Evolutionary conservation across 2,797 vertebrate genomes (phyloP).

Genomic region (Oophaga sylvatica): DNA sequence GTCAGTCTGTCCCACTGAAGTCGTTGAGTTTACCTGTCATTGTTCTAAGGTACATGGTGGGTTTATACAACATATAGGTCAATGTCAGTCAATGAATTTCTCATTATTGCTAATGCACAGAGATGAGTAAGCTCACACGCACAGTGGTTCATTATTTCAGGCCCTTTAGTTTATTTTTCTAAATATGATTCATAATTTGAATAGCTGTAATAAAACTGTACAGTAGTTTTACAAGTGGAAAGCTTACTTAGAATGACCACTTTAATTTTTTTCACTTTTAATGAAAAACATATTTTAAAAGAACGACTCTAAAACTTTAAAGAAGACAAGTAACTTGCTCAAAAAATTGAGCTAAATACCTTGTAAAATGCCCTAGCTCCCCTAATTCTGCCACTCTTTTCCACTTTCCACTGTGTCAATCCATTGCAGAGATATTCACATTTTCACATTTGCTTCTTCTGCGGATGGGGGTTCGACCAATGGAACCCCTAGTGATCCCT

Average conservation of each 20-base stretch:
- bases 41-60: too few species aligned
- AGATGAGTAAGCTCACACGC: background rate
- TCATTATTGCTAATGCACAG: background rate
- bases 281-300: background rate
- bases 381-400: too few species aligned
- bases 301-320: background rate
- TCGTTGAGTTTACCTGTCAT: too few species aligned
- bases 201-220: background rate
- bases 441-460: too few species aligned
- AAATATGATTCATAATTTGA: background rate
- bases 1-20: too few species aligned
- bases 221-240: conserved; percentile 23
- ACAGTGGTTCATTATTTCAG: background rate
- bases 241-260: background rate
- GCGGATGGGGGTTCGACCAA: too few species aligned
- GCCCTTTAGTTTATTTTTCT: background rate
- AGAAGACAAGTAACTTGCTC: background rate
- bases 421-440: too few species aligned
- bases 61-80: background rate
- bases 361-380: too few species aligned
- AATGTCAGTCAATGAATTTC: background rate
- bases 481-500: too few species aligned
- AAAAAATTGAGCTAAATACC: too few species aligned
- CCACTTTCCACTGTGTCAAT: too few species aligned
- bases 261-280: background rate